These are phyloP conservation scores for Basileuterus tristriatus DNA, from an alignment of 2,797 vertebrate species.

Conservation along the genomic window DNA sequence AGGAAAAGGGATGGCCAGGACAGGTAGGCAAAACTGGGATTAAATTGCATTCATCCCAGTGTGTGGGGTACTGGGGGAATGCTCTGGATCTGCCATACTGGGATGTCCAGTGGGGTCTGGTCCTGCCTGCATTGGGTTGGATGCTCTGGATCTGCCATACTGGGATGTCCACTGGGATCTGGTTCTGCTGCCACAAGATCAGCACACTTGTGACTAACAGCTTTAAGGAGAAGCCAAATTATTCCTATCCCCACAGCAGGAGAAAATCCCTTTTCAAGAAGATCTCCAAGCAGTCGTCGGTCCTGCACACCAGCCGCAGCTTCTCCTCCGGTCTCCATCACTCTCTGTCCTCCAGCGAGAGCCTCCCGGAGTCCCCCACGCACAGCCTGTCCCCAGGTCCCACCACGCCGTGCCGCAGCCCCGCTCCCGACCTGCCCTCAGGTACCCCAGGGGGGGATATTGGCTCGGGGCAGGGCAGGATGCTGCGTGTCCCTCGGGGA, in stretches of 20 bases:
- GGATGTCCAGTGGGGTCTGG: neutral
- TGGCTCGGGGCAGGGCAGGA: neutral
- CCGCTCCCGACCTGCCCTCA: conserved; percentile 83
- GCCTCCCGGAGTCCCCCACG: conserved; percentile 93
- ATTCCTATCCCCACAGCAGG: conserved; percentile 53
- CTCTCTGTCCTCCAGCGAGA: conserved; percentile 94
- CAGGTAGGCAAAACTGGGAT: conserved; percentile 72
- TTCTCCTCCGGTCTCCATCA: conserved; percentile 95
- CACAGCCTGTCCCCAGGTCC: conserved; percentile 93
- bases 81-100: fast-evolving
- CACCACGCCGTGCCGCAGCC: conserved; percentile 87
- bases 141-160: neutral
- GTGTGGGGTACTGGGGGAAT: fast-evolving
- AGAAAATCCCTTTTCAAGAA: conserved; percentile 91
- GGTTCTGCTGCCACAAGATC: neutral
- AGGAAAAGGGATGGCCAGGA: conserved; percentile 90
- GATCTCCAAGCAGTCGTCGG: conserved; percentile 90
- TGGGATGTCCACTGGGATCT: fast-evolving
- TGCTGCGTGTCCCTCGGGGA: neutral
- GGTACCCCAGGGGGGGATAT: neutral
- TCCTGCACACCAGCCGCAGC: conserved; percentile 92
- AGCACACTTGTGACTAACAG: neutral
- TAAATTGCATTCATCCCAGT: fast-evolving
- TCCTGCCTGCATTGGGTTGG: neutral
- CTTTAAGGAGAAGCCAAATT: neutral